Base-by-base conservation (phyloP, 2,888 invertebrate genomes). In the Apamea sordens region DNA sequence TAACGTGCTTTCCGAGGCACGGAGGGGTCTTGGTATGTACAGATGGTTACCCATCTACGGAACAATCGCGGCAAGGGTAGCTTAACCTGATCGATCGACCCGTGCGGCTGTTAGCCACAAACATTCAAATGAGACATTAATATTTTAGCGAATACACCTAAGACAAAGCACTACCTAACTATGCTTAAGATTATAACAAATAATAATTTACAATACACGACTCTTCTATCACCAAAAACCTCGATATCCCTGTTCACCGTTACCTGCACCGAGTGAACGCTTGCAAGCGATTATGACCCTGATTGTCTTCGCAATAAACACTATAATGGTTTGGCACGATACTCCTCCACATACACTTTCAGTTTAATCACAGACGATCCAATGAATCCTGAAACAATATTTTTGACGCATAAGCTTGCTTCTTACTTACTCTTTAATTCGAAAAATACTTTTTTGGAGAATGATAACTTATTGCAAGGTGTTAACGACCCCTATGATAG, bases 221-320 rank as follows among this genome's bases (percentile, higher is more conserved):
- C 85, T 65, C 76, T 79, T 71, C 80, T 86, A 88, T 85, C 86
- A 86, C 82, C 83, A 89, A 86, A 84, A 74, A 83, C 85, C 87
- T 88, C 88, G 79, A 82, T 88, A 91, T 92, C 92, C 92, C 93
- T 93, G 92, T 92, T 90, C 87, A 90, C 88, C 89, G 85, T 85
- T 85, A 85, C 86, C 83, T 87, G 86, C 92, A 91, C 90, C 85
- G 80, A 85, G 82, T 80, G 88, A 86, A 86, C 90, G 89, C 89
- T 89, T 85, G 79, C 88, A 86, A 90, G 90, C 92, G 89, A 91
- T 82, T 86, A 89, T 88, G 75, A 92, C 92, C 91, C 92, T 92
- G 91, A 89, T 87, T 87, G 86, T 88, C 86, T 83, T 89, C 79
- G 82, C 82, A 86, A 90, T 92, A 91, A 90, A 90, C 90, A 91